Evolutionary conservation across 2,113 vertebrate species (phyloP).

Genomic region (Hiodon tergisus): DNA sequence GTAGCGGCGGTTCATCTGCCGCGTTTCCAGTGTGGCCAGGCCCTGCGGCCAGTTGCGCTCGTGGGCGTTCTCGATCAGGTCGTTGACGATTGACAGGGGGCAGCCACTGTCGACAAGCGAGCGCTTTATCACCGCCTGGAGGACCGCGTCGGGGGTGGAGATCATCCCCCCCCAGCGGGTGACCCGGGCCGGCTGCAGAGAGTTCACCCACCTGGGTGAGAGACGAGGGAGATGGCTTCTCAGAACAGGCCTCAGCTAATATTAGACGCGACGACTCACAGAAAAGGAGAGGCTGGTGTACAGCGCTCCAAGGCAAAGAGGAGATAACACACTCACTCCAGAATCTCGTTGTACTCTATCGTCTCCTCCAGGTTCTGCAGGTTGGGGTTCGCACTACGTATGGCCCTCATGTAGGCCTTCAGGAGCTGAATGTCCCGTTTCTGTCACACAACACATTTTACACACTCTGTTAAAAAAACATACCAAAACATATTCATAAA

Average conservation of each 20-base stretch:
- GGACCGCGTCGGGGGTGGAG: constrained; percentile 91
- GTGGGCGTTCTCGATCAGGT: constrained; percentile 95
- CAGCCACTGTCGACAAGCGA: constrained; percentile 96
- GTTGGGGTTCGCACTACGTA: constrained; percentile 94
- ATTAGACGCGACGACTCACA: neutral
- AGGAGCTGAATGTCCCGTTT: constrained; percentile 96
- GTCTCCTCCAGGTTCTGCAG: constrained; percentile 96
- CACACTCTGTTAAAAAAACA: neutral
- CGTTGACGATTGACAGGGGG: constrained; percentile 87
- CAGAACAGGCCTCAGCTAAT: neutral
- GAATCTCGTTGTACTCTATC: constrained; percentile 96
- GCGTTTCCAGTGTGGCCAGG: constrained; percentile 90
- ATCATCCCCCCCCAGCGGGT: constrained; percentile 98
- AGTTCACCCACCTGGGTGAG: constrained; percentile 86
- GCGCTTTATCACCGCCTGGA: constrained; percentile 94
- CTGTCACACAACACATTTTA: constrained; percentile 48
- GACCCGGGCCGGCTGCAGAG: constrained; percentile 91
- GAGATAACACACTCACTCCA: constrained; percentile 74
- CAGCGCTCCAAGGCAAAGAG: neutral
- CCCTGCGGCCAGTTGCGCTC: constrained; percentile 97
- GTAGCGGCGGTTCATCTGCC: constrained; percentile 96
- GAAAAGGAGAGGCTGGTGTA: neutral
- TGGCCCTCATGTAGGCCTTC: constrained; percentile 94
- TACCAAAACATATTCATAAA: neutral
- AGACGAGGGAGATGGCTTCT: neutral